Evolutionary conservation across 2,113 vertebrate genomes (phyloP), one percentile per base, ranked within the genome.

Genomic region (Apteryx owenii): DNA sequence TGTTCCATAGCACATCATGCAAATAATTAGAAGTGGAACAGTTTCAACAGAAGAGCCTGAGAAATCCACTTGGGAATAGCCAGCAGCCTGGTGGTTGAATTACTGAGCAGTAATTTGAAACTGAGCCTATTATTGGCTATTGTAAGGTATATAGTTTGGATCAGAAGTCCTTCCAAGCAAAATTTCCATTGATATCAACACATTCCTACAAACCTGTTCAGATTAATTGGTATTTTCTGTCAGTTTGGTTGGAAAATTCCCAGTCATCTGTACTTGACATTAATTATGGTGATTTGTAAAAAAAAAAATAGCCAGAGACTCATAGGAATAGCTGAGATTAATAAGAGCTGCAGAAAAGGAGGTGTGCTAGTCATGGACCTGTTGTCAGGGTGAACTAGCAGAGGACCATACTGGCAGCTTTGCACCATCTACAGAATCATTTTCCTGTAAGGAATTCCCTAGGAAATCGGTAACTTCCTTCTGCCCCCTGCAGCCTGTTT

Each of bases 41-140:
- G 28, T 87, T 92, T 40, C 66, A 69, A 26, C 33, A 80, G 17
- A 44, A 77, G 58, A 73, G 38, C 36, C 33, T 13, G 28, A 20
- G 48, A 88, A 89, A 72, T 19, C 25, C 62, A 56, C 48, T 83
- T 2, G 0, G 48, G 0, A 0, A 44, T 89, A 5, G 3, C 18
- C 44, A 50, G 19, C 46, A 65, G 20, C 23, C 70, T 77, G 22
- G 8, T 68, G 36, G 36, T 61, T 82, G 25, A 25, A 21, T 38
- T 75, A 51, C 65, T 71, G 48, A 61, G 4, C 12, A 65, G 26
- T 17, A 77, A 93, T 48, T 78, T 78, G 53, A 70, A 83, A 18
- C 12, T 53, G 5, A 92, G 2, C 40, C 25, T 78, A 0, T 71
- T 71, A 60, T 11, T 6, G 1, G n/a, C 10, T 70, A 36, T 33